Conservation (phyloP, 2,797 vertebrate species). For the Sciaenops ocellatus region DNA sequence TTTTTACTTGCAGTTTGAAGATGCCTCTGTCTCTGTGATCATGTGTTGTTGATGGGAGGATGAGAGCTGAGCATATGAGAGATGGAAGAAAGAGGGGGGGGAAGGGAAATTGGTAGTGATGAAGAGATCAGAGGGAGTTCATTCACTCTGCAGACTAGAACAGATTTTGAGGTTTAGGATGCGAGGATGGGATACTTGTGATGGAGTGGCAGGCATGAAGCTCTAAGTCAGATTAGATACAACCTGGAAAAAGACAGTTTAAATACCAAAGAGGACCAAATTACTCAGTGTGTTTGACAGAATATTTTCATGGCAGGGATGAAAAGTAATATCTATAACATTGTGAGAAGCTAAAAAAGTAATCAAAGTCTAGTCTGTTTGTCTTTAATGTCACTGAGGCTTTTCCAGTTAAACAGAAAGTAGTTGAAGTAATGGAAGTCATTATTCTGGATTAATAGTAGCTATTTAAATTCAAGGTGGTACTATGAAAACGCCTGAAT, state of each 20-base stretch:
- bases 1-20: constrained; percentile 14
- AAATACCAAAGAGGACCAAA: not conserved
- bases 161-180: constrained; percentile 23
- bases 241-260: not conserved
- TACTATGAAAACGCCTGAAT: not conserved
- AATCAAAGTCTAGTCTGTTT: not conserved
- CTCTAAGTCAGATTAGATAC: not conserved
- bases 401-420: not conserved
- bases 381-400: not conserved
- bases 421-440: not conserved
- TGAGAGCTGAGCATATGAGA: not conserved
- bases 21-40: constrained; percentile 21
- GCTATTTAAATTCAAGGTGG: not conserved
- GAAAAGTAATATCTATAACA: not conserved
- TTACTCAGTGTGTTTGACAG: not conserved
- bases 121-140: constrained; percentile 8
- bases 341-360: not conserved
- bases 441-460: not conserved
- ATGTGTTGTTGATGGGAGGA: constrained; percentile 13
- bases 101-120: not conserved
- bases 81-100: no score
- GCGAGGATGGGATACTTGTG: constrained; percentile 25
- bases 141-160: constrained; percentile 11
- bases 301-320: not conserved
- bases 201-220: constrained; percentile 1